Percentiles rank a stretch among this genome's conserved stretches.
Conservation (phyloP, 1,140 invertebrate genomes). For the Bemisia tabaci region DNA sequence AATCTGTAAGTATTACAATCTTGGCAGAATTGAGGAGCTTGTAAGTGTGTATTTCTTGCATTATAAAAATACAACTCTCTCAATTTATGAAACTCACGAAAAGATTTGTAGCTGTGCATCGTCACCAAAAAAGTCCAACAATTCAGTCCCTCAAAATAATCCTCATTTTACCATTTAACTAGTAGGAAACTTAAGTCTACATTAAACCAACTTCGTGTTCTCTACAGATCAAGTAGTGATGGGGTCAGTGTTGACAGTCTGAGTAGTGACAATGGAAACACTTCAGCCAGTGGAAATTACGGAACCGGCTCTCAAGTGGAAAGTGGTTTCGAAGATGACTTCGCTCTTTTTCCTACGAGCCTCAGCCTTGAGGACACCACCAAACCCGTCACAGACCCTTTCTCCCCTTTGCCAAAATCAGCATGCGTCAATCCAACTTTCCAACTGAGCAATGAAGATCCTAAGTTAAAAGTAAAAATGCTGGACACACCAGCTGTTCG, state of each 20-base stretch:
- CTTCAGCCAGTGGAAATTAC: conserved; percentile 15
- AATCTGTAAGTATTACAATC: no score
- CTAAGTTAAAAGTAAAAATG: not conserved
- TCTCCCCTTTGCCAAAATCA: not conserved
- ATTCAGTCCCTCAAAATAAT: no score
- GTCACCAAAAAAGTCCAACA: no score
- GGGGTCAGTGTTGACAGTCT: conserved; percentile 55
- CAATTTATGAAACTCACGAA: no score
- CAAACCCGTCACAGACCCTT: no score
- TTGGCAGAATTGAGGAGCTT: no score
- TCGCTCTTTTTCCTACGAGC: conserved; percentile 36
- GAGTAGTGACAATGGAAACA: conserved; percentile 47
- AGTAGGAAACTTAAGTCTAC: no score
- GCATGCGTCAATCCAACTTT: not conserved
- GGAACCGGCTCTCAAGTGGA: conserved; percentile 31
- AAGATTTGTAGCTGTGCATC: no score
- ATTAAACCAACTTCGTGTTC: no score
- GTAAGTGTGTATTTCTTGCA: no score
- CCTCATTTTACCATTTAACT: no score
- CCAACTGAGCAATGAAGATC: not conserved
- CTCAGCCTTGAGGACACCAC: not conserved
- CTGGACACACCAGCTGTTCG: not conserved
- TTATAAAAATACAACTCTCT: no score
- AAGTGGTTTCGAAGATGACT: conserved; percentile 58
- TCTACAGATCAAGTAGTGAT: conserved; percentile 45